Evolutionary conservation across 2,797 vertebrate species (phyloP).

Genomic region (Holocentrus rufus): DNA sequence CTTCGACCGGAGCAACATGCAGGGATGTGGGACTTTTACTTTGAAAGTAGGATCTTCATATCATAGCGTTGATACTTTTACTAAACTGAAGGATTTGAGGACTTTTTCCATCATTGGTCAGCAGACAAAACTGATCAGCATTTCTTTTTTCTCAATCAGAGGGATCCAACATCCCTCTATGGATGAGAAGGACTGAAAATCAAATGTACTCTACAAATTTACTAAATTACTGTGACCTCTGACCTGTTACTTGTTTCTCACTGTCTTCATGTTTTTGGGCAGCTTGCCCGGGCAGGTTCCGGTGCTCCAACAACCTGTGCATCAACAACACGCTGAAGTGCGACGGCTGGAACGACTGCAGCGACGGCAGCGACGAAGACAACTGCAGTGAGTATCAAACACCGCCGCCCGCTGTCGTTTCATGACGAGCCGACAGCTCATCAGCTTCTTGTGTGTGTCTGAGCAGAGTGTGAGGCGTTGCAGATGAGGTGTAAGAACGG

Average conservation of each 20-base stretch:
- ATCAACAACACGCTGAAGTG: constrained; percentile 80
- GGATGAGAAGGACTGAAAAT: too few relatives aligned
- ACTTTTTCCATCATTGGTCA: too few relatives aligned
- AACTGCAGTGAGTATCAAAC: constrained; percentile 81
- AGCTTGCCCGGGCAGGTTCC: constrained; percentile 90
- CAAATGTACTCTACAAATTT: too few relatives aligned
- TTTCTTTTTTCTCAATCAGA: background rate
- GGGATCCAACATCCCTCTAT: too few relatives aligned
- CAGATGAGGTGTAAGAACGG: constrained; percentile 86
- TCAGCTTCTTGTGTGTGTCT: background rate
- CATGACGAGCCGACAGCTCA: too few relatives aligned
- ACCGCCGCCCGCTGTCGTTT: too few relatives aligned
- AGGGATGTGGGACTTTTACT: too few relatives aligned
- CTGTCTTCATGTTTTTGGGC: background rate
- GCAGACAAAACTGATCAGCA: background rate
- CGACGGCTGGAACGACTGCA: constrained; percentile 91
- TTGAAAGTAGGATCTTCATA: background rate
- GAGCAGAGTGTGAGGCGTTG: constrained; percentile 73
- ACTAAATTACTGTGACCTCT: too few relatives aligned
- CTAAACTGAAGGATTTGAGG: too few relatives aligned
- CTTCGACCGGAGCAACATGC: too few relatives aligned
- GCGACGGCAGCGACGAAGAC: constrained; percentile 86
- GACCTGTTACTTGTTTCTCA: background rate
- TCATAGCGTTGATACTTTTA: too few relatives aligned
- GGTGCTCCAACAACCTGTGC: constrained; percentile 87